Evolutionary conservation across 2,888 invertebrate species (phyloP).

Genomic region (Dolomedes plantarius): DNA sequence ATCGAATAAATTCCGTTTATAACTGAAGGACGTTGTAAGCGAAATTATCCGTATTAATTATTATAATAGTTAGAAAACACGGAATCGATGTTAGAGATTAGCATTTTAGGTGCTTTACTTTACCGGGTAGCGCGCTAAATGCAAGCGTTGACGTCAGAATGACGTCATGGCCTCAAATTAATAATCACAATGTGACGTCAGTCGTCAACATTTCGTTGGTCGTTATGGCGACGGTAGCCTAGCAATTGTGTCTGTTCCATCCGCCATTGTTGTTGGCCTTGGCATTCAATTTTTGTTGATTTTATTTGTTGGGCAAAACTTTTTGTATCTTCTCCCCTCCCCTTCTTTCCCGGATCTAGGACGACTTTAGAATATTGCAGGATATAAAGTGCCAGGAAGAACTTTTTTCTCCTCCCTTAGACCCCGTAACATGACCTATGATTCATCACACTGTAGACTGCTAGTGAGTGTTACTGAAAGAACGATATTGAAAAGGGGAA

Average conservation of each 20-base stretch:
- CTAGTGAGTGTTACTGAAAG: too few relatives aligned
- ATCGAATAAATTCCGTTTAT: not conserved
- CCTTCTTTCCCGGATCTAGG: not conserved
- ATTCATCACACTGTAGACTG: too few relatives aligned
- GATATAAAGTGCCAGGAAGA: not conserved
- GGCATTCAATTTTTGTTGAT: slow-evolving; percentile 33
- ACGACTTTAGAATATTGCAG: not conserved
- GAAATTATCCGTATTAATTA: slow-evolving; percentile 37
- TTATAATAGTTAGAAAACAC: slow-evolving; percentile 36
- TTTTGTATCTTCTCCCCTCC: not conserved
- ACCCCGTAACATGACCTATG: too few relatives aligned
- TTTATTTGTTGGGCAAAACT: too few relatives aligned
- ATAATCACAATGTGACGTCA: slow-evolving; percentile 52
- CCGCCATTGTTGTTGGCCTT: slow-evolving; percentile 30
- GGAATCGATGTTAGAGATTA: slow-evolving; percentile 13
- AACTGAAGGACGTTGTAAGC: not conserved
- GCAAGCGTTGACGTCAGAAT: slow-evolving; percentile 49
- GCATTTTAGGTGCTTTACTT: not conserved
- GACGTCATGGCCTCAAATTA: slow-evolving; percentile 55
- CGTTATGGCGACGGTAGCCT: slow-evolving; percentile 32
- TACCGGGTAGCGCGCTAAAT: slow-evolving; percentile 55
- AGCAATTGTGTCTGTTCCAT: slow-evolving; percentile 23
- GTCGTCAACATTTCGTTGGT: slow-evolving; percentile 54
- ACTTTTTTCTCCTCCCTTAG: too few relatives aligned
- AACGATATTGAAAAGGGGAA: too few relatives aligned